Evolutionary conservation across 2,797 vertebrate genomes (phyloP).

Genomic region (Phrynocephalus guinanensis): DNA sequence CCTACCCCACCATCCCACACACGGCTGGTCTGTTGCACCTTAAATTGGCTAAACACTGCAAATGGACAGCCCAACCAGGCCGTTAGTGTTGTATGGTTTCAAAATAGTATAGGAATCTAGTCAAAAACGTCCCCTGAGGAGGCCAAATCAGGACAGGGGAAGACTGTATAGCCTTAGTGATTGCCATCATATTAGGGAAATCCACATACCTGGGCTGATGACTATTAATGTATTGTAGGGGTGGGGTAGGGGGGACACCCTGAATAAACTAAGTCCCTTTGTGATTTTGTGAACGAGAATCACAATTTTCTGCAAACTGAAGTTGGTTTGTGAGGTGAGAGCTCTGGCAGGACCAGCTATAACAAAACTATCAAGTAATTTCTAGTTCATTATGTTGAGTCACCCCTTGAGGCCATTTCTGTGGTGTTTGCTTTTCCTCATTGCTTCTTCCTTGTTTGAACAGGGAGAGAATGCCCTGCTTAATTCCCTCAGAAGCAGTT

Average conservation of each 20-base stretch:
- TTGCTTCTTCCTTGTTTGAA: slow-evolving; percentile 68
- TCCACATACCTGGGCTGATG: neutral
- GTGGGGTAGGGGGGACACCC: neutral
- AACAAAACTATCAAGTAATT: slow-evolving; percentile 63
- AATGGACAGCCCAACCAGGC: neutral
- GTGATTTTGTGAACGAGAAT: slow-evolving; percentile 43
- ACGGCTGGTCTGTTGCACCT: neutral
- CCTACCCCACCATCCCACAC: neutral
- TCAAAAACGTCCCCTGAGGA: neutral
- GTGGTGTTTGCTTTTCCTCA: slow-evolving; percentile 64
- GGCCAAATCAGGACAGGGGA: neutral
- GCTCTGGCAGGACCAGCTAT: slow-evolving; percentile 54
- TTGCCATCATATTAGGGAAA: neutral
- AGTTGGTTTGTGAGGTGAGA: slow-evolving; percentile 61
- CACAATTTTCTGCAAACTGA: slow-evolving; percentile 46
- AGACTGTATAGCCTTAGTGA: neutral
- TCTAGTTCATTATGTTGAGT: slow-evolving; percentile 69
- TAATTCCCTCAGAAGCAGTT: slow-evolving; percentile 63
- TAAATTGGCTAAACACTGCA: neutral
- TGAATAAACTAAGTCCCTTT: slow-evolving; percentile 26
- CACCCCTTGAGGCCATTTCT: slow-evolving; percentile 65
- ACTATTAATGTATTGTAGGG: neutral
- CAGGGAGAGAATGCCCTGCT: slow-evolving; percentile 55
- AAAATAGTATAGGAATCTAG: neutral
- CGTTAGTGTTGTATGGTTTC: neutral